Base-by-base conservation (phyloP, 1,140 invertebrate species). In the Scylla paramamosain region DNA sequence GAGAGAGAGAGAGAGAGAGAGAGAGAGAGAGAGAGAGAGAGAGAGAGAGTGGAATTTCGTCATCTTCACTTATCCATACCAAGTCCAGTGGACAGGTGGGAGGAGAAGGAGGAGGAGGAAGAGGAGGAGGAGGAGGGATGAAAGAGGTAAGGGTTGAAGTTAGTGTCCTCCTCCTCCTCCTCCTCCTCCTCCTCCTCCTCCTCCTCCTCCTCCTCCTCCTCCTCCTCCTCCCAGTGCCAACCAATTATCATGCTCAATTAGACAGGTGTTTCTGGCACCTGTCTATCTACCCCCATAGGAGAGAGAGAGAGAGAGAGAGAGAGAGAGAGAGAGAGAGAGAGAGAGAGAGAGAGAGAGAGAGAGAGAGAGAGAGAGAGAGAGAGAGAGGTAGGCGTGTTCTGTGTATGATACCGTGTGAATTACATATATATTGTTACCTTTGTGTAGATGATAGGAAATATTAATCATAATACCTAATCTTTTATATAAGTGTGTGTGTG, bases 281-380 rank as follows among this genome's bases (percentile, higher is more conserved):
- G 67, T n/a, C n/a, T 77, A 77, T n/a, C 67, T 77, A n/a, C 67
- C 67, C 67, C 25, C n/a, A 77, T 77, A 7, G n/a, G 67, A 77
- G 8, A 77, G 67, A 77, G 67, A 77, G 67, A 77, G 67, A 77
- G 67, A 77, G 67, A 77, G 67, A 77, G 67, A 77, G 67, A 77
- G 67, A 77, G 67, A 77, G 52, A 77, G 67, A 77, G 67, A 77
- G 67, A 77, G 67, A 77, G 67, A 77, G 67, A 59, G 67, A 77
- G 67, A 77, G 67, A 77, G 67, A 77, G 67, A 77, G 67, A 77
- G 67, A 77, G 67, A 77, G 67, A 77, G 67, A 77, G 67, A 77
- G 67, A 77, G 67, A 77, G 67, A 77, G 67, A 77, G 67, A 77
- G 67, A n/a, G 10, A 25, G 59, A 16, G 59, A 14, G 48, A 52